Evolutionary conservation across 2,888 invertebrate genomes (phyloP), one percentile per base, ranked within the genome.

Genomic region (Icerya purchasi): DNA sequence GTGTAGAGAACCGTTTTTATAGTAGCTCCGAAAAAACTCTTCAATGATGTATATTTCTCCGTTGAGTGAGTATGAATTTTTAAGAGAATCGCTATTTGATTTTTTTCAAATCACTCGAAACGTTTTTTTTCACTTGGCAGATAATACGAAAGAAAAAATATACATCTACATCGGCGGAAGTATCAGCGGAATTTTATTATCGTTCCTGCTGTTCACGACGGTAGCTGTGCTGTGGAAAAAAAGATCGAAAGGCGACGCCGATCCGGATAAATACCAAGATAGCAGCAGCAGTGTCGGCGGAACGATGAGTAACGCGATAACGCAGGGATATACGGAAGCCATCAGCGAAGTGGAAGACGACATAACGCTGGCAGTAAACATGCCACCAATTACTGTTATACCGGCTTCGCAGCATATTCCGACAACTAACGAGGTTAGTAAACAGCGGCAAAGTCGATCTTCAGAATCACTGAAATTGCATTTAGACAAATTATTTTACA

Each of bases 311-410:
- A 36, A 36, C 14, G 14, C 5, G 8, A 36, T 65, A 22, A 65
- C 67, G 20, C 64, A 65, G 53, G 65, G 65, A 22, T 87, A 88
- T 73, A 82, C 82, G 66, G 88, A 88, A 73, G 86, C 87, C 71
- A 84, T 88, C 72, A 87, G 86, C 66, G 88, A 89, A 73, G 81
- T 85, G 52, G 85, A 86, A 71, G 84, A 82, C 54, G 84, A 85
- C 67, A 84, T 84, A 61, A 84, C 83, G 69, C 78, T 84, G 64
- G 81, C 82, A 56, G 81, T 82, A 36, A 79, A 83, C 2, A 77
- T 80, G 21, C 81, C 82, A 5, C 36, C 70, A 72, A 78, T 68
- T 71, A 77, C 74, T 72, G 75, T 74, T 71, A 78, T 76, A 66
- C 68, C 69, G 54, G 5, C 36, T 5, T 36, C 36, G 5, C 36